These are phyloP conservation scores for Drosophila macrothrix DNA, from an alignment of 2,888 invertebrate species.

Conservation along the genomic window DNA sequence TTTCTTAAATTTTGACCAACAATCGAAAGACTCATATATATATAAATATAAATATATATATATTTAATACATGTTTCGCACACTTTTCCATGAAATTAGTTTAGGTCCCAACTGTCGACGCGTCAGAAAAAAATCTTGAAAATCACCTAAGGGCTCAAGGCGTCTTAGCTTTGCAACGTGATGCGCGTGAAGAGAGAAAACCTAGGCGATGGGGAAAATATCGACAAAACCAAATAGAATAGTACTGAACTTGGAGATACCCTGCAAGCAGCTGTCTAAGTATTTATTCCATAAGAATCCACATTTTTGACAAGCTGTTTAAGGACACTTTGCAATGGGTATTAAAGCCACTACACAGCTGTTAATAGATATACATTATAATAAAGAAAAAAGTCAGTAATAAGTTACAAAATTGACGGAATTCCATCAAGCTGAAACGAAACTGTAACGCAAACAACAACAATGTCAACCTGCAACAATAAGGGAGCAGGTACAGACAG, in stretches of 20 bases:
- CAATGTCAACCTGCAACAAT: not conserved
- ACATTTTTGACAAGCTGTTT: no score
- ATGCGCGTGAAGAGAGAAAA: constrained; percentile 25
- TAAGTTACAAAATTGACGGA: constrained; percentile 58
- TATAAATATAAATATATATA: not conserved
- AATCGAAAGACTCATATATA: not conserved
- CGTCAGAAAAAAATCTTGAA: constrained; percentile 37
- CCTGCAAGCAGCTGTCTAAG: not conserved
- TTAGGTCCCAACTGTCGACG: constrained; percentile 34
- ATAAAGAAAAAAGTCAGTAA: constrained; percentile 39
- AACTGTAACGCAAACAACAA: constrained; percentile 38
- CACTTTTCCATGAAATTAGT: constrained; percentile 41
- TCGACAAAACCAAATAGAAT: not conserved
- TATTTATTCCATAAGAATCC: not conserved
- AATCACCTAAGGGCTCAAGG: constrained; percentile 59
- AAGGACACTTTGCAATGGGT: not conserved
- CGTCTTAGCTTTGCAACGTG: constrained; percentile 42
- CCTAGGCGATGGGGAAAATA: constrained; percentile 6
- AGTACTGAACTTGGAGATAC: not conserved
- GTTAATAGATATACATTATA: constrained; percentile 49
- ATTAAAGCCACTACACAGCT: not conserved
- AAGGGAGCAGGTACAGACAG: constrained; percentile 1
- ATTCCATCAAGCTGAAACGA: constrained; percentile 38
- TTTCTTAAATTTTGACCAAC: constrained; percentile 1
- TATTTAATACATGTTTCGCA: constrained; percentile 17